Conservation (phyloP, 2,888 invertebrate genomes). For the Leptopilina syphax region DNA sequence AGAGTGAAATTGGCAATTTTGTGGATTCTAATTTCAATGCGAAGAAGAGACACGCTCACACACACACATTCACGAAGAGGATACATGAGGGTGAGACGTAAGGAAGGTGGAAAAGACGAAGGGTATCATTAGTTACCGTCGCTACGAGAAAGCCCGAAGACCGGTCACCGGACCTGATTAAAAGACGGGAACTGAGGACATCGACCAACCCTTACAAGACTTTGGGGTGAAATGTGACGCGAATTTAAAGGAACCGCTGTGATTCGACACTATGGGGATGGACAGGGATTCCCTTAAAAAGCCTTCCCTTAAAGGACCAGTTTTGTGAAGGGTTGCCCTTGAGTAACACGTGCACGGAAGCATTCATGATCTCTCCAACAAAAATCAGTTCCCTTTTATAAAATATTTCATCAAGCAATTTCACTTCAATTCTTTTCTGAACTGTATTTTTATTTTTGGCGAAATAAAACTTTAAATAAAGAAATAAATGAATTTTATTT, state of each 20-base stretch:
- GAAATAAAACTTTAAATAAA: too few relatives aligned
- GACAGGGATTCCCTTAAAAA: conserved; percentile 70
- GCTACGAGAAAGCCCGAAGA: conserved; percentile 62
- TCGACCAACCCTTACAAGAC: conserved; percentile 63
- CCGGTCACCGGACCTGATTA: conserved; percentile 72
- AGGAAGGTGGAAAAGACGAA: conserved; percentile 54
- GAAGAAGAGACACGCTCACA: neutral
- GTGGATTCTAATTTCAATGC: conserved; percentile 8
- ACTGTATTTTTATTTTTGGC: too few relatives aligned
- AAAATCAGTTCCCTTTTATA: conserved; percentile 51
- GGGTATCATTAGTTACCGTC: conserved; percentile 73
- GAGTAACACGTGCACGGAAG: conserved; percentile 56
- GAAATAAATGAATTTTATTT: too few relatives aligned
- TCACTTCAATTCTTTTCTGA: neutral
- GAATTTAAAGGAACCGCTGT: conserved; percentile 74
- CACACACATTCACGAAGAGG: too few relatives aligned
- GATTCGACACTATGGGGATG: conserved; percentile 68
- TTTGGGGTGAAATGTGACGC: conserved; percentile 73
- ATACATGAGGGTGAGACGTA: conserved; percentile 45
- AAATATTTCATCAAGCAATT: conserved; percentile 55
- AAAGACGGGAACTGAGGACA: conserved; percentile 67
- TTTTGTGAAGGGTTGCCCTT: conserved; percentile 64
- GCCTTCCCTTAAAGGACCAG: conserved; percentile 66
- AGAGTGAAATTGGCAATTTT: neutral
- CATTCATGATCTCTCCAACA: conserved; percentile 49